Base-by-base conservation (phyloP, 2,797 vertebrate species). In the Mus caroli region DNA sequence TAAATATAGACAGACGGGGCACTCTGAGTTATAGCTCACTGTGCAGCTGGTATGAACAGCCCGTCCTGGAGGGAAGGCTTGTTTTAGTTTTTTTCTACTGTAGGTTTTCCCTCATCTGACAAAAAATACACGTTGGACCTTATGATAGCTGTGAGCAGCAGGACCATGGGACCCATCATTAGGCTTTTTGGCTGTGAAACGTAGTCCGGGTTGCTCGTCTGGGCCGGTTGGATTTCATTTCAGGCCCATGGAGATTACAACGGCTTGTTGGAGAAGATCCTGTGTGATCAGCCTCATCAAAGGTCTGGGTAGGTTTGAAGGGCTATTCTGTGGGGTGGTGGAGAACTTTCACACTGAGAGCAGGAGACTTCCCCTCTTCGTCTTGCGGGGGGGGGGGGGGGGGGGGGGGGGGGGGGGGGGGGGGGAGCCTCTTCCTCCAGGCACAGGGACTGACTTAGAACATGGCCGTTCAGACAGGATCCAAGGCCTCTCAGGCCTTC, bases 221-320 rank as follows among this genome's bases (percentile, higher is more conserved):
- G 96, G 97, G 95, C 88, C 54, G 95, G 96, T 97, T 88, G 96
- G 98, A 94, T 96, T 97, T 77, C 83, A 97, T 97, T 98, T 97
- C 97, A 98, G 95, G 98, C 99, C 97, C 98, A 99, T 99, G 99
- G 99, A 99, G 98, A 98, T 99, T 97, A 99, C 99, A 96, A 98
- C 99, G 88, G 98, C 99, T 96, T 99, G 99, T 98, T 99, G 99
- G 99, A 99, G 99, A 98, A 99, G 99, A 98, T 99, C 99, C 98
- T 99, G 99, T 78, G 98, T 99, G 98, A 99, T 99, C 98, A 98
- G 99, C 99, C 99, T 99, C 98, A 99, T 99, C 98, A 99, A 99
- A 98, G 99, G 99, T 50, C 99, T 99, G 78, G 99, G 99, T 99
- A 99, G 99, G 99, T 99, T 94, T 69, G 89, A 95, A 96, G 90